A percentile compares a stretch with the other conserved stretches of the same genome.
These are phyloP conservation scores for Parnassius smintheus DNA, from an alignment of 2,888 invertebrate species.

Conservation along the genomic window DNA sequence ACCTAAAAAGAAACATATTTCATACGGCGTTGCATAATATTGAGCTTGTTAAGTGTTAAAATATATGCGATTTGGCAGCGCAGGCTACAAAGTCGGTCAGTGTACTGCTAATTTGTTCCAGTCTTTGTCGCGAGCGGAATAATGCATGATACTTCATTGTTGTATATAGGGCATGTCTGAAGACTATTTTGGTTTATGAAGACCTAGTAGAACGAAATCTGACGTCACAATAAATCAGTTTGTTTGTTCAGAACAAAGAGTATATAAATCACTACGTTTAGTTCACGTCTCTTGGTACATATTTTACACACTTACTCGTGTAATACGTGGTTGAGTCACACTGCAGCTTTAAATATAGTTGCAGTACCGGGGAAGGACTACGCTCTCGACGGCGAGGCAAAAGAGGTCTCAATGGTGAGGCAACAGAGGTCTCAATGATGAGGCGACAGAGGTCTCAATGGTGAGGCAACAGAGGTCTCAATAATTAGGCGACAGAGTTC, in stretches of 20 bases:
- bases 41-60: slow-evolving; percentile 22
- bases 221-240: neutral
- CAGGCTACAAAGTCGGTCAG: neutral
- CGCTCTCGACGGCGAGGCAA: too few relatives aligned
- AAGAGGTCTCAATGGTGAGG: too few relatives aligned
- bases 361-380: too few relatives aligned
- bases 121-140: slow-evolving; percentile 7
- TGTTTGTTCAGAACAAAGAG: neutral
- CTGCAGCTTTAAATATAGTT: too few relatives aligned
- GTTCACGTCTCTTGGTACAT: too few relatives aligned
- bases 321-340: too few relatives aligned
- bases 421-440: too few relatives aligned
- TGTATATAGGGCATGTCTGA: slow-evolving; percentile 21
- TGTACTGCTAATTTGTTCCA: slow-evolving; percentile 11
- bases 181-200: slow-evolving; percentile 15
- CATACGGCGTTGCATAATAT: slow-evolving; percentile 29
- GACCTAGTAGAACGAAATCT: neutral
- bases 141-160: slow-evolving; percentile 12
- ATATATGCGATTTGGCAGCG: slow-evolving; percentile 23
- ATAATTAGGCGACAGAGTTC: too few relatives aligned
- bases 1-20: slow-evolving; percentile 28
- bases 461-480: too few relatives aligned
- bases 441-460: too few relatives aligned
- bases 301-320: too few relatives aligned
- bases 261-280: too few relatives aligned